Evolutionary conservation across 2,113 vertebrate genomes (phyloP).

Genomic region (Lepus americanus): DNA sequence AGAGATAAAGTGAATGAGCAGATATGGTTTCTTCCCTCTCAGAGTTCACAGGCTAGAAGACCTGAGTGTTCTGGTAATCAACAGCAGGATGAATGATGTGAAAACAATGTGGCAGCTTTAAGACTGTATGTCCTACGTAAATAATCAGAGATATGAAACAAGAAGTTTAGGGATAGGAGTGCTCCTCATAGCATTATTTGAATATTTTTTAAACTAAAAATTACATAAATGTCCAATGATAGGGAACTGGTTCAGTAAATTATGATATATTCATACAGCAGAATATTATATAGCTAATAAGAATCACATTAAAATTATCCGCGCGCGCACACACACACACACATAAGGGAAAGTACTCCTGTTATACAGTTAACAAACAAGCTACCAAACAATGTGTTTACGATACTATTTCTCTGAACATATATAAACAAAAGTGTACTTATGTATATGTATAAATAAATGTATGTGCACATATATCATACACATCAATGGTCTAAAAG

Average conservation of each 20-base stretch:
- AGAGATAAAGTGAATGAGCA: constrained; percentile 17
- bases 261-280: not conserved
- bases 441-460: not conserved
- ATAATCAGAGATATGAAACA: constrained; percentile 29
- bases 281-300: constrained; percentile 35
- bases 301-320: not conserved
- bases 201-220: constrained; percentile 49
- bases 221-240: constrained; percentile 40
- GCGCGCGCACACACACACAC: not conserved
- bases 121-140: not conserved
- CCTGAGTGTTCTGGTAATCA: not conserved
- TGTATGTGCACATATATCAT: no score
- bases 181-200: constrained; percentile 4
- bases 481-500: not conserved
- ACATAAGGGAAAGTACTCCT: not conserved
- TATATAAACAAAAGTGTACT: constrained; percentile 20
- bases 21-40: not conserved
- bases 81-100: not conserved
- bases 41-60: not conserved
- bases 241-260: constrained; percentile 8
- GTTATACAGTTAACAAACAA: constrained; percentile 11
- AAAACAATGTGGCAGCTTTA: not conserved
- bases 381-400: constrained; percentile 17
- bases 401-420: constrained; percentile 34
- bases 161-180: constrained; percentile 47